phyloP scores from a whole-genome alignment of 1,140 invertebrate genomes.

The Laupala kohalensis region DNA sequence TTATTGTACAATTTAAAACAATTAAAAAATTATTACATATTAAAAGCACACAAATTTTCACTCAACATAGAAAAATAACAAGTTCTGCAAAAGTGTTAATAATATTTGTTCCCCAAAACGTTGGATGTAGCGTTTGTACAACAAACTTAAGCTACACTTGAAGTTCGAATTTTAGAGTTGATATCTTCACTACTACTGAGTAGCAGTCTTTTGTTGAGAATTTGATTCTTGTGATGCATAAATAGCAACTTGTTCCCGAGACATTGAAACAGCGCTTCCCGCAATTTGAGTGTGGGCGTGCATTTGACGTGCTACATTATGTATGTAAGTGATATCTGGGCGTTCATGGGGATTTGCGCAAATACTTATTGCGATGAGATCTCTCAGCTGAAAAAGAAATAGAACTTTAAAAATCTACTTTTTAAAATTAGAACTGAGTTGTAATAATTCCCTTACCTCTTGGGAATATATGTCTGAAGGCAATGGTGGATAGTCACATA shows the following conservation, averaged over 20 bases:
- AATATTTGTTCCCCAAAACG: too few relatives aligned
- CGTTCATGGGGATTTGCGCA: constrained; percentile 40
- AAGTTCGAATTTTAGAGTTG: too few relatives aligned
- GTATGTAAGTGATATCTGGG: constrained; percentile 30
- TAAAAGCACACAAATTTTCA: too few relatives aligned
- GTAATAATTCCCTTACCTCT: constrained; percentile 29
- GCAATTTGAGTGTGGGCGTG: constrained; percentile 6
- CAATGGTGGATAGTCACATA: constrained; percentile 52
- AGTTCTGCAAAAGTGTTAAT: too few relatives aligned
- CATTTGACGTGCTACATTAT: constrained; percentile 20
- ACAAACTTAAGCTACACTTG: too few relatives aligned
- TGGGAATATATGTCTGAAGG: constrained; percentile 46
- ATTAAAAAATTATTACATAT: too few relatives aligned
- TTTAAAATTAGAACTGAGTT: neutral
- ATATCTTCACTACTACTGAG: neutral
- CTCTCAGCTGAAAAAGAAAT: constrained; percentile 33
- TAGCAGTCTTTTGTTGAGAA: neutral
- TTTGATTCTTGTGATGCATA: neutral
- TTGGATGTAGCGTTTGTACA: too few relatives aligned
- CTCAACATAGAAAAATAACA: too few relatives aligned
- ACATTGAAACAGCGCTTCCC: constrained; percentile 10
- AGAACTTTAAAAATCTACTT: constrained; percentile 1
- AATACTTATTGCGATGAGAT: constrained; percentile 42
- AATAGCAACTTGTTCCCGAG: neutral
- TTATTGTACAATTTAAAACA: too few relatives aligned